phyloP scores from a whole-genome alignment of 2,888 invertebrate genomes.

The Ischnura elegans region DNA sequence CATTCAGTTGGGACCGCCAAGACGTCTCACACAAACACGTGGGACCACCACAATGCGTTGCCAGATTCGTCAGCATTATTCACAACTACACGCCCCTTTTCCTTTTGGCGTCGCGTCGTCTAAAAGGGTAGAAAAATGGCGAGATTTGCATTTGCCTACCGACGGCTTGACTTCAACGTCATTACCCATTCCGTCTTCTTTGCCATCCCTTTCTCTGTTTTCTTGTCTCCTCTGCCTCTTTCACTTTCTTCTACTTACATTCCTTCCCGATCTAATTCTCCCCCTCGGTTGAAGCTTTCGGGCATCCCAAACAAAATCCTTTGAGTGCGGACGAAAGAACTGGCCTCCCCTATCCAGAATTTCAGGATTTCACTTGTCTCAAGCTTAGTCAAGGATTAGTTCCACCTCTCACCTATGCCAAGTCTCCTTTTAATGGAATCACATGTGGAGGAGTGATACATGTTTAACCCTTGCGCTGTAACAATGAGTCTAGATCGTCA shows the following conservation, averaged over 20 bases:
- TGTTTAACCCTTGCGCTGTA: too few relatives aligned
- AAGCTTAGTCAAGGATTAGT: too few relatives aligned
- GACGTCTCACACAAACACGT: slow-evolving; percentile 8
- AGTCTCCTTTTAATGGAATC: too few relatives aligned
- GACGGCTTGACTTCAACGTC: not conserved
- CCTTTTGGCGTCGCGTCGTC: too few relatives aligned
- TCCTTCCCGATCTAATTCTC: not conserved
- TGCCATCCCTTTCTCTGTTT: not conserved
- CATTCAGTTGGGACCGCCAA: not conserved
- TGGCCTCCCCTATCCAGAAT: too few relatives aligned
- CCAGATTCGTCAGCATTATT: slow-evolving; percentile 8
- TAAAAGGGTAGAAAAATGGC: slow-evolving; percentile 1
- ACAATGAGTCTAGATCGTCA: too few relatives aligned
- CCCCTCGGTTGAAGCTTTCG: too few relatives aligned
- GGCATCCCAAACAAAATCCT: too few relatives aligned
- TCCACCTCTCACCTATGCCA: too few relatives aligned
- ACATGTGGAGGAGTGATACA: too few relatives aligned
- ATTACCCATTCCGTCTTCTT: not conserved
- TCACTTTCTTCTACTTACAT: not conserved
- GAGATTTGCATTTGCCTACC: slow-evolving; percentile 1
- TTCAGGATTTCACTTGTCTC: too few relatives aligned
- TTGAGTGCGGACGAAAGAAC: too few relatives aligned
- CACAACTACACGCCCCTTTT: not conserved
- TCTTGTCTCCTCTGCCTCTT: not conserved
- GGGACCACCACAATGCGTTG: not conserved